Conservation (phyloP, 1,140 invertebrate genomes). For the Drosophila pallidifrons region DNA sequence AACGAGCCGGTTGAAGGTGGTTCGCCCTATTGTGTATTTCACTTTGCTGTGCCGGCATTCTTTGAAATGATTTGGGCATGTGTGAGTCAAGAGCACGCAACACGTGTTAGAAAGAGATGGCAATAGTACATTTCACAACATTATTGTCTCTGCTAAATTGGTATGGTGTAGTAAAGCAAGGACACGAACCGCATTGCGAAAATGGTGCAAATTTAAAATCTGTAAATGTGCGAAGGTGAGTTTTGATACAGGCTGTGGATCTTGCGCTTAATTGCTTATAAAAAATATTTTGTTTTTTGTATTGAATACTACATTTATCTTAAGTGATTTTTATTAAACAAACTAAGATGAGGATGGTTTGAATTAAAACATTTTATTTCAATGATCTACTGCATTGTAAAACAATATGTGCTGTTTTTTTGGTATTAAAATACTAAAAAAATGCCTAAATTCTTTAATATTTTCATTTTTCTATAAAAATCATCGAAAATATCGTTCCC, state of each 20-base stretch:
- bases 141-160: conserved; percentile 21
- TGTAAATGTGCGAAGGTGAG: background rate
- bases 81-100: conserved; percentile 24
- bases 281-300: background rate
- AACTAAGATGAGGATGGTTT: no score
- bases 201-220: background rate
- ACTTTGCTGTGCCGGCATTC: conserved; percentile 17
- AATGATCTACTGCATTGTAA: no score
- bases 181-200: background rate
- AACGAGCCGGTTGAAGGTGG: conserved; percentile 70
- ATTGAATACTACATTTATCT: no score
- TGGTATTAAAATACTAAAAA: no score
- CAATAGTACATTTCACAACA: background rate
- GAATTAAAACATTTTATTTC: no score
- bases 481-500: no score
- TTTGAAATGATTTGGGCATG: background rate
- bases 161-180: conserved; percentile 1
- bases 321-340: no score
- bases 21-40: conserved; percentile 51
- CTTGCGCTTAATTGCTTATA: background rate
- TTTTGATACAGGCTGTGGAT: no score
- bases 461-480: no score
- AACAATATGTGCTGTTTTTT: no score
- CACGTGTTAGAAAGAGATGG: conserved; percentile 33
- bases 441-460: no score